Evolutionary conservation across 2,797 vertebrate genomes (phyloP), one percentile per base, ranked within the genome.

Genomic region (Macrochelys suwanniensis): DNA sequence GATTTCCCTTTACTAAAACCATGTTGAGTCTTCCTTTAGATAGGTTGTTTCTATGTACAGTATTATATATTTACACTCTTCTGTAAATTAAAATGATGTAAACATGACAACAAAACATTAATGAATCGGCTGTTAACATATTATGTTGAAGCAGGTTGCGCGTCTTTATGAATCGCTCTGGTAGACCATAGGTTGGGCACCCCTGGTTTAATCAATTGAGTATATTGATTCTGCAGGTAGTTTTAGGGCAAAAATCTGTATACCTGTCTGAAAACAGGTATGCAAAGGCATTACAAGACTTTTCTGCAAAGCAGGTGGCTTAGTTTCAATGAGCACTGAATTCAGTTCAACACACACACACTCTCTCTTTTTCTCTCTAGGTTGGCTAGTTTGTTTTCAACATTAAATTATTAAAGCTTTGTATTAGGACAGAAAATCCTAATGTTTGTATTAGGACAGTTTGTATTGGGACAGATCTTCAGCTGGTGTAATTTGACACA

Each of bases 271-370:
- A 86, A 92, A 87, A 1, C 19, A 96, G 59, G 90, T 42, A 45
- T 82, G 79, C 56, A 87, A 96, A 89, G 56, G 78, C 68, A 45
- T 0, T 0, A 54, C 92, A 82, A 91, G 68, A 28, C 21, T 68
- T 94, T 91, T 76, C 95, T 85, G 86, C 83, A 89, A 95, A 92
- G 84, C 84, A 95, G 78, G 50, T 91, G 47, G 87, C 31, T 12
- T 80, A 33, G 65, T 93, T 95, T 90, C 10, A 9, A 54, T 89
- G 87, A 83, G 4, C 33, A 9, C 26, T 56, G 31, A 88, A 68
- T 84, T 87, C 53, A 56, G 45, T 85, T 93, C 37, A 82, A 45
- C 2, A 65, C n/a, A 42, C 37, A 42, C 37, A 87, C 23, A 26
- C 51, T 26, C 28, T 15, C 28, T 61, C 59, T 61, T 4, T 61